Conservation (phyloP, 2,113 vertebrate species). For the Mesembrinibis cayennensis region DNA sequence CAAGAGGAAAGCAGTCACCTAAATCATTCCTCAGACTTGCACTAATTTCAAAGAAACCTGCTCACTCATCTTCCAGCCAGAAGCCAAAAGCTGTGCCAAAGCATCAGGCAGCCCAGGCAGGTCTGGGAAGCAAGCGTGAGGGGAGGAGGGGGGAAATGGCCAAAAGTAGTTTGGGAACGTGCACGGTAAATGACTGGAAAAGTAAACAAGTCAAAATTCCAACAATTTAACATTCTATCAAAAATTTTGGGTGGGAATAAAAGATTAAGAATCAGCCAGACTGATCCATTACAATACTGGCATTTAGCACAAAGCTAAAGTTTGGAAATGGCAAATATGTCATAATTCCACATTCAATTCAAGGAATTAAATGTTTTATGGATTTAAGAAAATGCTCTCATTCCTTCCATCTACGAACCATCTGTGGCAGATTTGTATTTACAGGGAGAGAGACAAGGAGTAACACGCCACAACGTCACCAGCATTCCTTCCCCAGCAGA, state of each 20-base stretch:
- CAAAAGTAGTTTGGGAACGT: not conserved
- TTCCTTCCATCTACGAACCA: constrained; percentile 36
- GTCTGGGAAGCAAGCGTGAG: not conserved
- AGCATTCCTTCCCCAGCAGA: constrained; percentile 14
- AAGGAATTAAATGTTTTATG: constrained; percentile 38
- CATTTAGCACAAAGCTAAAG: not conserved
- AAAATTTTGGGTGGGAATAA: not conserved
- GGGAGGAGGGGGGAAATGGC: not conserved
- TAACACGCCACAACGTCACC: not conserved
- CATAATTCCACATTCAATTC: constrained; percentile 19
- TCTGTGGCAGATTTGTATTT: constrained; percentile 42
- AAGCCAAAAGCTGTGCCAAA: constrained; percentile 46
- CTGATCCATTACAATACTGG: constrained; percentile 15
- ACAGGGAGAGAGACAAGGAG: constrained; percentile 20
- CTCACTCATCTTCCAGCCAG: constrained; percentile 49
- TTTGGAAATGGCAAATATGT: constrained; percentile 32
- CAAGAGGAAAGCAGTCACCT: constrained; percentile 49
- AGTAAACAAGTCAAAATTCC: constrained; percentile 20
- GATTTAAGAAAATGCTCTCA: constrained; percentile 34
- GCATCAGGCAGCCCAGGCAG: not conserved
- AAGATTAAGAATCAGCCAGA: not conserved
- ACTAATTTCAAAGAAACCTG: constrained; percentile 51
- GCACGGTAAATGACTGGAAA: not conserved
- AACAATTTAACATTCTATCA: not conserved
- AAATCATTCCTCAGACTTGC: constrained; percentile 58